Evolutionary conservation across 2,888 invertebrate genomes (phyloP), one percentile per base, ranked within the genome.

Genomic region (Caradrina kadenii): DNA sequence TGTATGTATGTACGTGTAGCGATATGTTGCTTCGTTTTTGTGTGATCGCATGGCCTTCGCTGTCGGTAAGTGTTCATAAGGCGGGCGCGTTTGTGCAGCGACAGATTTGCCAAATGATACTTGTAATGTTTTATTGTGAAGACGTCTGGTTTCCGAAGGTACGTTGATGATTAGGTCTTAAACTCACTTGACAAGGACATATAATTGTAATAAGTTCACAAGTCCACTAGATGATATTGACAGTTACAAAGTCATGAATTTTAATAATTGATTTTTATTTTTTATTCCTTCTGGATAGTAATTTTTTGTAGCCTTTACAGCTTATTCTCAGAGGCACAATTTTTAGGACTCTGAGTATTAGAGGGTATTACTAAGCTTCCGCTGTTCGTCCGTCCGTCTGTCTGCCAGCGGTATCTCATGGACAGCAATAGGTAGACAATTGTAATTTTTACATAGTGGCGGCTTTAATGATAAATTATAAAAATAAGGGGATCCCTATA

Each of bases 1-100:
- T 83, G 81, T 80, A 76, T 58, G 62, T 67, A 76, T 26, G 62
- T 69, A 71, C 52, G 19, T 60, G 54, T 59, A 74, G 58, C 48
- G 58, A 68, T 76, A 73, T 79, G 63, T 71, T 69, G 65, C 77
- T 73, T 79, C 17, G 77, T 83, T 80, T 84, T 82, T 83, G 69
- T 79, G 60, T 19, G 35, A 61, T 65, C 53, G 45, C 15, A 17
- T 73, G 82, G 84, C 82, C 82, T 83, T 81, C 69, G 60, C 21
- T 49, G 61, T 56, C 64, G 64, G 65, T 70, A 61, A 80, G 69
- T 74, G 76, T 79, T 68, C 69, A 76, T 78, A 65, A 55, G 22
- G 10, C 75, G 58, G 49, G 6, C 65, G 52, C 53, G 76, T 77
- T 80, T 75, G 76, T 80, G 62, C 76, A 74, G 75, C 75, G 39